These are phyloP conservation scores for Aphrocallistes beatrix DNA, from an alignment of 37 sponge, comb jelly and placozoan genomes.

Conservation along the genomic window DNA sequence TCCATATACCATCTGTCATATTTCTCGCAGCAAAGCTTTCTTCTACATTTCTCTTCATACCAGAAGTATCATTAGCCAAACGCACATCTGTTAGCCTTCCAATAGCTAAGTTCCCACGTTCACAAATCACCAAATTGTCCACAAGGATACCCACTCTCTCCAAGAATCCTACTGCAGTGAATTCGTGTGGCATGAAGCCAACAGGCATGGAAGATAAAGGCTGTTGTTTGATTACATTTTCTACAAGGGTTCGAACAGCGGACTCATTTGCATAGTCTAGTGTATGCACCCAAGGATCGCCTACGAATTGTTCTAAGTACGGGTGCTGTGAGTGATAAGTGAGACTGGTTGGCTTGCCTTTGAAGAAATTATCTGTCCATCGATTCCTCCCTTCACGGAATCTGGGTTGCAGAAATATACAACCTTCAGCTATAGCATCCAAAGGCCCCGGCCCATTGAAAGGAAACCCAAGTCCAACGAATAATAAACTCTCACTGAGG, in stretches of 20 bases:
- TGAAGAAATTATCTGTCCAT: neutral
- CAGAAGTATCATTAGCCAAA: neutral
- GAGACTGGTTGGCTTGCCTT: neutral
- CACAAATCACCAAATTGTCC: neutral
- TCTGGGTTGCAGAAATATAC: neutral
- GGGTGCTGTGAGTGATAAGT: neutral
- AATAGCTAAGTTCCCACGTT: neutral
- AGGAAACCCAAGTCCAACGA: neutral
- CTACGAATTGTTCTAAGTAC: neutral
- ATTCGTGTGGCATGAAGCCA: neutral
- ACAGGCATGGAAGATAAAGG: neutral
- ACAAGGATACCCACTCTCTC: neutral
- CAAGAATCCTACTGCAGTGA: neutral
- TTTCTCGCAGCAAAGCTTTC: no score
- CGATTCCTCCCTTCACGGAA: neutral
- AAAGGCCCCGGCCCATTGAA: neutral
- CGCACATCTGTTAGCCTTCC: neutral
- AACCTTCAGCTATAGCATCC: neutral
- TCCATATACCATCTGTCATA: neutral
- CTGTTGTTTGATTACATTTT: neutral
- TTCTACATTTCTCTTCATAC: no score
- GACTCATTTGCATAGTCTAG: neutral
- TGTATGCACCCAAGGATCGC: neutral
- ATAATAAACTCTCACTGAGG: neutral
- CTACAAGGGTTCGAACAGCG: neutral